These are phyloP conservation scores for Maniola hyperantus DNA, from an alignment of 2,888 invertebrate genomes.

Conservation along the genomic window DNA sequence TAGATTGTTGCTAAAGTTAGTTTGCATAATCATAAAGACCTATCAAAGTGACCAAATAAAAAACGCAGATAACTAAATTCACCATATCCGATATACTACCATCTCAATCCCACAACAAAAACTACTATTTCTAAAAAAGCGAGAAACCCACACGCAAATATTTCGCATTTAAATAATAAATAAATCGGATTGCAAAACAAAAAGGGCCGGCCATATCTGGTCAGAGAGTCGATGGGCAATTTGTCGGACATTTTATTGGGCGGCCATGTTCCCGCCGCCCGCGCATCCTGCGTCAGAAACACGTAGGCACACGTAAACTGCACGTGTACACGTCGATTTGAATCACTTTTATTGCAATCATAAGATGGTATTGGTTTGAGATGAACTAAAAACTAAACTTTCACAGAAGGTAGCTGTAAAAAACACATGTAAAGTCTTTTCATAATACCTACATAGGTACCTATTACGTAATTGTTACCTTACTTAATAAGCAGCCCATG, in stretches of 20 bases:
- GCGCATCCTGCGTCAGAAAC: slow-evolving; percentile 28
- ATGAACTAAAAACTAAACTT: too few relatives aligned
- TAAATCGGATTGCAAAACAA: slow-evolving; percentile 42
- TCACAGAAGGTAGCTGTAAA: too few relatives aligned
- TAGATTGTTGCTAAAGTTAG: too few relatives aligned
- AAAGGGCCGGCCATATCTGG: slow-evolving; percentile 41
- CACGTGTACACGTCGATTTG: slow-evolving; percentile 32
- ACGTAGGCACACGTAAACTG: slow-evolving; percentile 37
- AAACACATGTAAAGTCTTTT: too few relatives aligned
- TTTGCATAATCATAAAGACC: neutral
- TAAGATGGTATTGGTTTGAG: neutral
- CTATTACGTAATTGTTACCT: too few relatives aligned
- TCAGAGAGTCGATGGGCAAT: slow-evolving; percentile 41
- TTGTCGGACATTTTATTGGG: slow-evolving; percentile 49
- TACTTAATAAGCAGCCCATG: too few relatives aligned
- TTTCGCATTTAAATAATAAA: slow-evolving; percentile 41
- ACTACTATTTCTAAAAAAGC: slow-evolving; percentile 21
- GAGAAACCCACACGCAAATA: slow-evolving; percentile 32
- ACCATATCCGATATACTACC: neutral
- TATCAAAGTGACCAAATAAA: neutral
- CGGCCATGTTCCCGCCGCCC: slow-evolving; percentile 33
- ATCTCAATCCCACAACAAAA: neutral
- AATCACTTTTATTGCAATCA: slow-evolving; percentile 32
- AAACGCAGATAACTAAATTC: neutral
- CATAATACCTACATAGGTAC: too few relatives aligned